Conservation (phyloP, 1,140 invertebrate species). For the Portunus trituberculatus region DNA sequence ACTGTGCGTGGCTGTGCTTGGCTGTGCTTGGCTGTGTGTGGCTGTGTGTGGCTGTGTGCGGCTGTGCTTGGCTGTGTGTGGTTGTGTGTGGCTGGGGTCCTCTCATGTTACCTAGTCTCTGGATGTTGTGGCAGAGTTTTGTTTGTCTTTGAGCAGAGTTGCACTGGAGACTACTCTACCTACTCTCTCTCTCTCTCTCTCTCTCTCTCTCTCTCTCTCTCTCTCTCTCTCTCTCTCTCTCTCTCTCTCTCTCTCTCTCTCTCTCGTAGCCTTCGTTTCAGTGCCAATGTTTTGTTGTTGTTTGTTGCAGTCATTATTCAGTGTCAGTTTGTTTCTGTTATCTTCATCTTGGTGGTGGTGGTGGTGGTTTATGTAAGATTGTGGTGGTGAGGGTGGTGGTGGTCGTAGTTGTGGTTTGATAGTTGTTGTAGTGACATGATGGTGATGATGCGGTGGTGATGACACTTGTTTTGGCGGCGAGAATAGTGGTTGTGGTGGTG, state of each 20-base stretch:
- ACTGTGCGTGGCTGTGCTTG: too few relatives aligned
- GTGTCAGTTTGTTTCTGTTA: not conserved
- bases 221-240: constrained; percentile 43
- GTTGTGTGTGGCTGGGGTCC: too few relatives aligned
- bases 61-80: too few relatives aligned
- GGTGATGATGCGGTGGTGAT: not conserved
- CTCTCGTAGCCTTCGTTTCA: not conserved
- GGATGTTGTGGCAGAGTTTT: not conserved
- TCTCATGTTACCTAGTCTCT: not conserved
- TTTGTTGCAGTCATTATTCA: not conserved
- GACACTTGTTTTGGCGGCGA: not conserved
- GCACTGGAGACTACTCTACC: not conserved
- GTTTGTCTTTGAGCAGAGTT: not conserved
- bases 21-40: too few relatives aligned
- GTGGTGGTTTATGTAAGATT: not conserved
- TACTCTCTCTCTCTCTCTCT: not conserved
- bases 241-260: constrained; percentile 35
- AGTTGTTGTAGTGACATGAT: not conserved
- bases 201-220: constrained; percentile 43
- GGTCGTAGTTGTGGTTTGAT: too few relatives aligned
- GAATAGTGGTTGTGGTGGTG: not conserved
- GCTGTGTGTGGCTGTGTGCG: too few relatives aligned
- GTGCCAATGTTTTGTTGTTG: too few relatives aligned
- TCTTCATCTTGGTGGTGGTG: not conserved
- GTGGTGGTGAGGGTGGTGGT: not conserved